Evolutionary conservation across 30 jellyfish, hydroid and myxozoan genomes (phyloP).

Genomic region (Chrysaora quinquecirrha): DNA sequence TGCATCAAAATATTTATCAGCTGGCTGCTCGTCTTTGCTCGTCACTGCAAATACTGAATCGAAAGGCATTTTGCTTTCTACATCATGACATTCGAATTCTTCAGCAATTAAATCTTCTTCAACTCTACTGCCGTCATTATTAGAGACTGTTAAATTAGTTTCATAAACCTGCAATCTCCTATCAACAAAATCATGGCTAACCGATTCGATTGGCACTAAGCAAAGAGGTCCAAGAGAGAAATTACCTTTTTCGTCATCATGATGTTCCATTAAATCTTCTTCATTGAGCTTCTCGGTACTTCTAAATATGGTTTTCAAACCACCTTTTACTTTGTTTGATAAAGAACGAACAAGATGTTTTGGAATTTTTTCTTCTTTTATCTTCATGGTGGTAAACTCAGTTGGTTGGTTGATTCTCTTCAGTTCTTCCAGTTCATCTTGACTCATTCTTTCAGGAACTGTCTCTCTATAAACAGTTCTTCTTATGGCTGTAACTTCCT

Average conservation of each 20-base stretch:
- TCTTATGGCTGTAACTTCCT: neutral
- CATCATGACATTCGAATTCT: neutral
- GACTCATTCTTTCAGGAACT: neutral
- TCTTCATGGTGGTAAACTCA: neutral
- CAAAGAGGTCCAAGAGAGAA: neutral
- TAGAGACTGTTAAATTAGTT: too few relatives aligned
- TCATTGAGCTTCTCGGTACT: neutral
- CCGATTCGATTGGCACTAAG: neutral
- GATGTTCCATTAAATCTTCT: neutral
- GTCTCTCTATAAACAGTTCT: neutral
- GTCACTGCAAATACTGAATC: neutral
- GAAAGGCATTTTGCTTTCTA: neutral
- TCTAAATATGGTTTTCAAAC: neutral
- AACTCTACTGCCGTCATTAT: too few relatives aligned
- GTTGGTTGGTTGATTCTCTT: neutral
- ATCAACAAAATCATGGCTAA: too few relatives aligned
- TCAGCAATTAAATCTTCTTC: slow-evolving; percentile 19
- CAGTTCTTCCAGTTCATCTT: neutral
- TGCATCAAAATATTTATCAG: neutral
- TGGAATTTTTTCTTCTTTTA: neutral
- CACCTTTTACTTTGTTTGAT: neutral
- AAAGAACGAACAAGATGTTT: neutral
- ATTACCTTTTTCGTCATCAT: neutral
- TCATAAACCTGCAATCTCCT: too few relatives aligned
- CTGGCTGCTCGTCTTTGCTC: slow-evolving; percentile 11